phyloP scores from a whole-genome alignment of 2,113 vertebrate genomes.

The Isichthys henryi region DNA sequence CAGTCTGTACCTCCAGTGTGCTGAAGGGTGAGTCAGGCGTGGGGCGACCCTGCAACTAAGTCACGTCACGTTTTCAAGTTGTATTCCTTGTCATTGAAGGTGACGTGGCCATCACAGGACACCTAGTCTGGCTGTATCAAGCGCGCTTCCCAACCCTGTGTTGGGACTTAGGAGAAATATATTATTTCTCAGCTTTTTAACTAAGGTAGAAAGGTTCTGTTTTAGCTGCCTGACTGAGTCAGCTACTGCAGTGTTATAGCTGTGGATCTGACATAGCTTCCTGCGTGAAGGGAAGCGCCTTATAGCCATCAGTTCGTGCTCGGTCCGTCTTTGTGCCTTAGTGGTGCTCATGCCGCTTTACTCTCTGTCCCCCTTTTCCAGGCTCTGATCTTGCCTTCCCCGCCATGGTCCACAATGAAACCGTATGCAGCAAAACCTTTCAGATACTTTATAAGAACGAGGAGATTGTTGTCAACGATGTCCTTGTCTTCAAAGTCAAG shows the following conservation, averaged over 20 bases:
- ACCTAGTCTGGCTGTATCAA: neutral
- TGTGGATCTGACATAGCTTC: neutral
- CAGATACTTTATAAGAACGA: constrained; percentile 99
- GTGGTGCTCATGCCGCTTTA: neutral
- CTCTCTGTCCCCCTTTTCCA: constrained; percentile 39
- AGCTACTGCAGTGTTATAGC: neutral
- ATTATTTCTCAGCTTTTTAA: neutral
- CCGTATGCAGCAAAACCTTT: constrained; percentile 95
- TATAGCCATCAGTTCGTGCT: neutral
- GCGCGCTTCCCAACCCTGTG: neutral
- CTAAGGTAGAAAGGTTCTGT: neutral
- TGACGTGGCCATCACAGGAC: neutral
- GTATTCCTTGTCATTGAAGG: neutral
- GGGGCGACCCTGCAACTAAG: neutral
- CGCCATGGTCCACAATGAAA: constrained; percentile 80
- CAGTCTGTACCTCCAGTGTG: neutral
- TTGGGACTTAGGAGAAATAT: neutral
- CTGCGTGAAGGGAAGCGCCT: neutral
- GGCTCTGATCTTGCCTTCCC: constrained; percentile 88
- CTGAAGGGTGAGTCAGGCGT: neutral
- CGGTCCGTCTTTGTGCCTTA: neutral
- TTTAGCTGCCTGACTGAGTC: neutral
- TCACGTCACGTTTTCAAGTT: neutral
- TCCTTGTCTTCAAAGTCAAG: constrained; percentile 95
- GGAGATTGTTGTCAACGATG: constrained; percentile 88